phyloP scores from a whole-genome alignment of 2,113 vertebrate genomes.

The Laticauda laticaudata region DNA sequence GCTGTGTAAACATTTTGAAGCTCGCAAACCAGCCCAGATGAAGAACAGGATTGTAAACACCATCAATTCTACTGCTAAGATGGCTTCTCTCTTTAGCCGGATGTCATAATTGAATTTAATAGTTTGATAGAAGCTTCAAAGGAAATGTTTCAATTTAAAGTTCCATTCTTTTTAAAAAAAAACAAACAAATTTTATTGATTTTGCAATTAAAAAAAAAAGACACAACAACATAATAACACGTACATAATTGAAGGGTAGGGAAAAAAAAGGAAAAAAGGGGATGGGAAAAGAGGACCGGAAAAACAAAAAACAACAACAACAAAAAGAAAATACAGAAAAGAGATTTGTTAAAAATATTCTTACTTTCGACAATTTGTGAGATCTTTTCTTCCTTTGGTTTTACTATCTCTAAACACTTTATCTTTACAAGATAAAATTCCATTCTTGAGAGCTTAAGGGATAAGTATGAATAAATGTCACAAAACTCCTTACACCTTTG shows the following conservation, averaged over 20 bases:
- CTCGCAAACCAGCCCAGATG: not conserved
- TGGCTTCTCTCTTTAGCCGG: not conserved
- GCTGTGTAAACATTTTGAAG: not conserved
- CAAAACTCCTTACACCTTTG: not conserved
- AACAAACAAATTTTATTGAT: no score
- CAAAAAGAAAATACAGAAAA: no score
- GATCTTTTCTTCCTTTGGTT: no score
- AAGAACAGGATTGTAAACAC: not conserved
- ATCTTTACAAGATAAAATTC: not conserved
- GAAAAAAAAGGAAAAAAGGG: no score
- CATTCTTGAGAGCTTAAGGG: not conserved
- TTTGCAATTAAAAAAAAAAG: no score
- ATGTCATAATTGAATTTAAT: not conserved
- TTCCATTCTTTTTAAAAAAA: not conserved
- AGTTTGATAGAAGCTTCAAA: not conserved
- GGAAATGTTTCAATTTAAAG: not conserved
- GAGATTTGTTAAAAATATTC: no score
- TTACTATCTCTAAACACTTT: no score
- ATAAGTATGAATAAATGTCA: not conserved
- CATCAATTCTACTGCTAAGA: not conserved
- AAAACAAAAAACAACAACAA: no score
- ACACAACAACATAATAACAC: no score
- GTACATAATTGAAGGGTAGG: no score
- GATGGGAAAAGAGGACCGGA: no score
- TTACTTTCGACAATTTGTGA: no score